These are phyloP conservation scores for Drosophila nr. medialis DNA, from an alignment of 2,888 invertebrate species.

Conservation along the genomic window DNA sequence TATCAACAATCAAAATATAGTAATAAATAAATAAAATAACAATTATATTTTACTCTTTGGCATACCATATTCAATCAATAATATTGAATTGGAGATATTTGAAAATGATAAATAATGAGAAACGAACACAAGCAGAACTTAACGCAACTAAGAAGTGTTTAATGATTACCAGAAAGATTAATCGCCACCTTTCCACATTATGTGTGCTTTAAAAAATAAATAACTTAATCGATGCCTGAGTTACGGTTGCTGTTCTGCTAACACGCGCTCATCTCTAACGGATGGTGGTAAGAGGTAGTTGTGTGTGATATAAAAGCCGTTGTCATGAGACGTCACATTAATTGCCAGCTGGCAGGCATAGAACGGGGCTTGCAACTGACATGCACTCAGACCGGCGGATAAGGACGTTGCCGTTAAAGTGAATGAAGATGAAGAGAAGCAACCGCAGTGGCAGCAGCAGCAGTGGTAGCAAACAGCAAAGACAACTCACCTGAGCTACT, in stretches of 20 bases:
- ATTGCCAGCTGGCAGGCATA: slow-evolving; percentile 61
- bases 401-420: slow-evolving; percentile 40
- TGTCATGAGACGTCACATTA: slow-evolving; percentile 64
- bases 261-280: slow-evolving; percentile 24
- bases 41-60: neutral
- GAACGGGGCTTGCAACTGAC: slow-evolving; percentile 51
- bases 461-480: neutral
- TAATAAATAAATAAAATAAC: neutral
- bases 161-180: neutral
- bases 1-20: neutral
- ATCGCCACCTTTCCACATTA: no score
- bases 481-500: slow-evolving; percentile 88
- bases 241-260: neutral
- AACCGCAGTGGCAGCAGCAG: neutral
- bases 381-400: slow-evolving; percentile 57
- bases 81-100: neutral
- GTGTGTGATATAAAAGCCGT: slow-evolving; percentile 41
- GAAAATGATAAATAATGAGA: neutral
- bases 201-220: neutral
- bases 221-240: neutral
- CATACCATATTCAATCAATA: neutral
- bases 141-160: neutral
- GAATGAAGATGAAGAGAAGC: slow-evolving; percentile 25
- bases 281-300: neutral
- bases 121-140: neutral